Percentiles rank a stretch among this genome's conserved stretches.
Evolutionary conservation across 2,113 vertebrate species (phyloP).

Genomic region (Lamprotornis superbus): DNA sequence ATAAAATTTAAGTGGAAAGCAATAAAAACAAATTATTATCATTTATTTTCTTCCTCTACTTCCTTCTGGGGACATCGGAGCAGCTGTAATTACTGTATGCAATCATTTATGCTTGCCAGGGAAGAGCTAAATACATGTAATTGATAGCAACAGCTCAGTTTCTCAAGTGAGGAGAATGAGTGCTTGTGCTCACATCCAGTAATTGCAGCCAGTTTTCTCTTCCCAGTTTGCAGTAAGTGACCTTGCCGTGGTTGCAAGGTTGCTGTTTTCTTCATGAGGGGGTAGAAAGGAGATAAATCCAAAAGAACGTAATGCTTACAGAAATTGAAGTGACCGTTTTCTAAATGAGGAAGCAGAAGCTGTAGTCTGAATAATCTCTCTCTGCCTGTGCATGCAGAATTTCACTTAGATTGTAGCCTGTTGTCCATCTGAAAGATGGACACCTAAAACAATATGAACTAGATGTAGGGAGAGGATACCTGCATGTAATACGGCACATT

Average conservation of each 20-base stretch:
- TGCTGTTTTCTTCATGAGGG: background rate
- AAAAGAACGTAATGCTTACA: rapidly evolving
- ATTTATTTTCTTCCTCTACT: background rate
- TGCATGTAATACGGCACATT: background rate
- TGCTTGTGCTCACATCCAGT: background rate
- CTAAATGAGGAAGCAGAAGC: background rate
- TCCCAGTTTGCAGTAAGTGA: background rate
- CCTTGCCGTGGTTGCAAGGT: background rate
- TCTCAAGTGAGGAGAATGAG: background rate
- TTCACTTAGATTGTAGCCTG: background rate
- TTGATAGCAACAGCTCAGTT: constrained; percentile 9
- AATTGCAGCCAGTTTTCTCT: background rate
- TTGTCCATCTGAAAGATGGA: background rate
- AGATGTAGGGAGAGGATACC: background rate
- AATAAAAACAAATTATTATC: background rate
- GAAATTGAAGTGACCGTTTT: rapidly evolving
- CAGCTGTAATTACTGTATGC: constrained; percentile 26
- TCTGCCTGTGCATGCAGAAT: background rate
- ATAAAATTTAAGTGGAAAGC: background rate
- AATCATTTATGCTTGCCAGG: background rate
- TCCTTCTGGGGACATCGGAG: background rate
- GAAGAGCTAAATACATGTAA: constrained; percentile 16
- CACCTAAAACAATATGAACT: background rate
- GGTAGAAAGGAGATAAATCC: background rate
- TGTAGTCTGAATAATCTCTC: background rate